A percentile compares a stretch with the other conserved stretches of the same genome.
These are phyloP conservation scores for Heliconius eleuchia DNA, from an alignment of 1,140 invertebrate species.

Conservation along the genomic window DNA sequence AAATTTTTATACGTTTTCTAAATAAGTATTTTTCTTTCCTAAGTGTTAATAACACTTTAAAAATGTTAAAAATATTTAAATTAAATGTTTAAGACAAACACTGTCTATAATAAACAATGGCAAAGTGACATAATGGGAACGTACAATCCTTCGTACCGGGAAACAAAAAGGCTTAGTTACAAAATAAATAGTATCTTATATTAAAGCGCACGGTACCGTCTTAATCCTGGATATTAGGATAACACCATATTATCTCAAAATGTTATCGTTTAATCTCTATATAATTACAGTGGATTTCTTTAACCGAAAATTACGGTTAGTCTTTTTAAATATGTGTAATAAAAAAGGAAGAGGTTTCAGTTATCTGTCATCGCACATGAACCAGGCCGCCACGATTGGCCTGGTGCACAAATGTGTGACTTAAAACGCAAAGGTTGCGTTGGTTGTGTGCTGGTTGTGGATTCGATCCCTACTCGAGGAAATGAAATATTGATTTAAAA, in stretches of 20 bases:
- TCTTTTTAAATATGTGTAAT: background rate
- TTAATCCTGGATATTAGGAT: conserved; percentile 4
- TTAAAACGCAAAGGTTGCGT: too few relatives aligned
- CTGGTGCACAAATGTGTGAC: too few relatives aligned
- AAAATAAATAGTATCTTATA: conserved; percentile 18
- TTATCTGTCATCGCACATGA: background rate
- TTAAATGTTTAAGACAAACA: too few relatives aligned
- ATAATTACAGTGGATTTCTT: conserved; percentile 1
- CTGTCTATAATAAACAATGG: background rate
- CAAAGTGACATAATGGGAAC: background rate
- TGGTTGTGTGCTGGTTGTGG: too few relatives aligned
- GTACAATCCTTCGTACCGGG: background rate
- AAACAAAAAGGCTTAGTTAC: conserved; percentile 19
- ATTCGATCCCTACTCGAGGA: too few relatives aligned
- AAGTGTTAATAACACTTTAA: too few relatives aligned
- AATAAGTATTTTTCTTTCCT: too few relatives aligned
- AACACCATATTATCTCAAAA: background rate
- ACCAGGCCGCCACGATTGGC: background rate
- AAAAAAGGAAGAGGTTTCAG: background rate
- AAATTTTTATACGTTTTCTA: too few relatives aligned
- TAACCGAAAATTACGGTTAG: background rate
- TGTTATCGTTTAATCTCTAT: background rate
- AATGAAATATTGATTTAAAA: too few relatives aligned
- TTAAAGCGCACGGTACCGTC: conserved; percentile 3
- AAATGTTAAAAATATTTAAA: too few relatives aligned